Base-by-base conservation (phyloP, 2,113 vertebrate genomes). In the Struthio camelus region DNA sequence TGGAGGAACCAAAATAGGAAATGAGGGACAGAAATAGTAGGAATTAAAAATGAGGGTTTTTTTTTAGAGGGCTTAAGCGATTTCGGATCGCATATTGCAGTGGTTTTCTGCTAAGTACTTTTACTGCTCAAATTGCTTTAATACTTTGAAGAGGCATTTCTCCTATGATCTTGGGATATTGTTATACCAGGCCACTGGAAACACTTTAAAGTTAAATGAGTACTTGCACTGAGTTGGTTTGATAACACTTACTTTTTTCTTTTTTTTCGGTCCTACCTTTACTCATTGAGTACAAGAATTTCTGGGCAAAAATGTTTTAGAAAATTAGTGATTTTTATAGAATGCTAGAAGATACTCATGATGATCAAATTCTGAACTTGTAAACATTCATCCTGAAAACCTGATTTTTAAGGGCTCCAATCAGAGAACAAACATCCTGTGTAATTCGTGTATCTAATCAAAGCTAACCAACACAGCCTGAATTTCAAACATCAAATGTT, bases 401-500 rank as follows among this genome's bases (percentile, higher is more conserved):
- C 64, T 94, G 94, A 96, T 96, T 97, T 87, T 96, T 94, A 96
- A 97, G 91, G 95, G 76, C 56, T 94, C 87, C 97, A 96, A 95
- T 94, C 93, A 89, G 93, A 88, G 88, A 95, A 80, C 78, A 95
- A 95, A 96, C 91, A 96, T 97, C 93, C 96, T 97, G 95, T 90
- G 93, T 94, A 94, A 97, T 95, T 96, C 93, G 85, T 86, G 82
- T 91, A 87, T 88, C 95, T 95, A 97, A 96, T 97, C 97, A 97
- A 94, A 94, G 76, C 64, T 94, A 96, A 94, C 81, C 89, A 95
- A 80, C 84, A 91, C 82, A 95, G 59, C 27, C 89, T 94, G 96
- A 94, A 95, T 96, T 93, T 91, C 66, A 96, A 94, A 97, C 96
- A 94, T 96, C 96, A 94, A 89, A 96, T 91, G 93, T 94, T 97